Conservation (phyloP, 53 echinoderm and acorn worm species). For the Arbacia lixula region DNA sequence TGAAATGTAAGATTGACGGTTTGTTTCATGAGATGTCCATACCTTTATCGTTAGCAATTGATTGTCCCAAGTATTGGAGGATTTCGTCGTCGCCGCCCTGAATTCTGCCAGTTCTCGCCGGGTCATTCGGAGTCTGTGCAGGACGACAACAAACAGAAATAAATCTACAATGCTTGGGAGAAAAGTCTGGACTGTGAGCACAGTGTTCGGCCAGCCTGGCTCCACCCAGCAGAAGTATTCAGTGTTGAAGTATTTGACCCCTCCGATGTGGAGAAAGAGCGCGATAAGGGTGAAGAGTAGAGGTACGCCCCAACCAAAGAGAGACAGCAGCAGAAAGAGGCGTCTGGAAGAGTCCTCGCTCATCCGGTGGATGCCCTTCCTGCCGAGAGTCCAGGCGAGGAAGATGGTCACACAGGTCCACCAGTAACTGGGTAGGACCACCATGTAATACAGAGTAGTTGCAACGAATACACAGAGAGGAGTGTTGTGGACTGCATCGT, state of each 20-base stretch:
- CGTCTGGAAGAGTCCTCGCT: conserved; percentile 1
- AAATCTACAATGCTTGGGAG: neutral
- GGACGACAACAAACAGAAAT: conserved; percentile 15
- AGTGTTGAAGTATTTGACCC: neutral
- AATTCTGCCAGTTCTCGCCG: neutral
- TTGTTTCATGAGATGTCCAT: no score
- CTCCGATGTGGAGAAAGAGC: neutral
- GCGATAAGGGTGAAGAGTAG: neutral
- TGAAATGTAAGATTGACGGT: conserved; percentile 1
- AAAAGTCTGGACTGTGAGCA: neutral
- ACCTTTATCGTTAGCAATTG: neutral
- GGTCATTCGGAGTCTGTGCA: conserved; percentile 24
- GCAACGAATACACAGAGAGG: conserved; percentile 30
- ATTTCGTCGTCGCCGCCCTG: no score
- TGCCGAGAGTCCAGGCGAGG: conserved; percentile 35
- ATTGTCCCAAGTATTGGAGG: no score
- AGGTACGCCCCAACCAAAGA: conserved; percentile 37
- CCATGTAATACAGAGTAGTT: conserved; percentile 30
- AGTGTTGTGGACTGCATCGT: neutral
- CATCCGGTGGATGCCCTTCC: conserved; percentile 38
- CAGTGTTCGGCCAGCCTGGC: conserved; percentile 8
- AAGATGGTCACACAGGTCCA: conserved; percentile 44
- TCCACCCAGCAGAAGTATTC: conserved; percentile 28
- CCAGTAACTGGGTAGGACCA: conserved; percentile 40
- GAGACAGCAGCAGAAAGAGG: conserved; percentile 22